Base-by-base conservation (phyloP, 2,888 invertebrate genomes). In the Hyposoter dolosus region DNA sequence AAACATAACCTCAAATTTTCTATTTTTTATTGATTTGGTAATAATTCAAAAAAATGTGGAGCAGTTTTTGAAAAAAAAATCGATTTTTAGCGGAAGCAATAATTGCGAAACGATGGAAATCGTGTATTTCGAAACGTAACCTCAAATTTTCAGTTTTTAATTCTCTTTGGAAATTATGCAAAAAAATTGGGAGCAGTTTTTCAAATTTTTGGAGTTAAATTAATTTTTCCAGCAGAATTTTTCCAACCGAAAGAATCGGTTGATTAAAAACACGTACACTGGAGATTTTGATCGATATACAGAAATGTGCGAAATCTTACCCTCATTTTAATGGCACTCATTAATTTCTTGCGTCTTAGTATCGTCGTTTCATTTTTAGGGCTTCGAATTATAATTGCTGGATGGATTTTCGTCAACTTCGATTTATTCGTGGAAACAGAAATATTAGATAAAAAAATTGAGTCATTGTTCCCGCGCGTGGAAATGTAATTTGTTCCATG, bases 1-100 rank as follows among this genome's bases (percentile, higher is more conserved):
- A 63, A 23, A 68, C 79, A 71, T 80, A 80, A 80, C 79, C 79
- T 71, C 69, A 80, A 80, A 71, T 80, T 71, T 19, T 32, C 5
- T 23, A 10, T 32, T 32, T 4, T 32, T 32, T 2, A 32, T 32
- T 32, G n/a, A 3, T 32, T 32, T 32, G 32, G 32, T 32, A 32
- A 32, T 19, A 9, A 53, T 53, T 19, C 6, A 10, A 23, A 3
- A 56, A 3, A 56, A 23, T 56, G 19, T 0, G 10, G 23, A 23
- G 10, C 23, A 0, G 23, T 12, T 10, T 12, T 53, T n/a, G 3
- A n/a, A 28, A 60, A 60, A 23, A 9, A 12, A 17, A 60, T 12
- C 9, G 53, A 7, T 53, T 0, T 35, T 45, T n/a, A 75, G 43
- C 9, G 15, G 23, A 6, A 63, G 28, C 7, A 7, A 35, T n/a